Base-by-base conservation (phyloP, 1,140 invertebrate species). In the Drosophila suzukii region DNA sequence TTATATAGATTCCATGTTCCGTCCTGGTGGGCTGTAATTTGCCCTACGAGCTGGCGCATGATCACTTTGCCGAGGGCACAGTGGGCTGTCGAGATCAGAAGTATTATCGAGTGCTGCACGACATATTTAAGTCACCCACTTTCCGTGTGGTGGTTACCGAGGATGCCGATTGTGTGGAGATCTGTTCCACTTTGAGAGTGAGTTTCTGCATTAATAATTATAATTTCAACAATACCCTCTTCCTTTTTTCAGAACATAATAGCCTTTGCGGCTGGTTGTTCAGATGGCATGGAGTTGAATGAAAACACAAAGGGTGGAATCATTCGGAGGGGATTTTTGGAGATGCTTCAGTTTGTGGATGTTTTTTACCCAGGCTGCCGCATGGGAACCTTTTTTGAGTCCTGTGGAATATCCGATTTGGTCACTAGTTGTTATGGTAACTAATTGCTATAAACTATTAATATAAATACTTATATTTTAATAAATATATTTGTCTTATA, bases 311-410 rank as follows among this genome's bases (percentile, higher is more conserved):
- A 90, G 50, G 54, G 74, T 5, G 88, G 82, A 3, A 81, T 90
- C 13, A 86, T 90, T 15, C 51, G 88, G n/a, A 78, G 88, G 1
- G 86, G 88, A 6, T 76, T 90, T 7, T 43, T 90, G 8, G 88
- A 90, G 57, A 88, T 71, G 32, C 47, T 91, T 1, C 88, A 88
- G 7, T 90, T 90, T 10, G 82, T 90, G 7, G 88, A 90, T 49
- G 88, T 90, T 1, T 90, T 90, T 15, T 90, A 91, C 76, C 86
- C 88, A 0, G 88, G 88, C 50, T 84, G 88, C 24, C 88, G 88
- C 39, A 66, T 90, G 71, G 80, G 77, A 13, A 90, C 88, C 4
- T 88, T 90, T 30, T 90, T 90, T 27, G 82, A 90, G 59, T 50
- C 82, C 4, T 91, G 88, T 11, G 88, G 88, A 15, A 36, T 90